Evolutionary conservation across 2,888 invertebrate species (phyloP), one percentile per base, ranked within the genome.

Genomic region (Lasioglossum leucozonium): DNA sequence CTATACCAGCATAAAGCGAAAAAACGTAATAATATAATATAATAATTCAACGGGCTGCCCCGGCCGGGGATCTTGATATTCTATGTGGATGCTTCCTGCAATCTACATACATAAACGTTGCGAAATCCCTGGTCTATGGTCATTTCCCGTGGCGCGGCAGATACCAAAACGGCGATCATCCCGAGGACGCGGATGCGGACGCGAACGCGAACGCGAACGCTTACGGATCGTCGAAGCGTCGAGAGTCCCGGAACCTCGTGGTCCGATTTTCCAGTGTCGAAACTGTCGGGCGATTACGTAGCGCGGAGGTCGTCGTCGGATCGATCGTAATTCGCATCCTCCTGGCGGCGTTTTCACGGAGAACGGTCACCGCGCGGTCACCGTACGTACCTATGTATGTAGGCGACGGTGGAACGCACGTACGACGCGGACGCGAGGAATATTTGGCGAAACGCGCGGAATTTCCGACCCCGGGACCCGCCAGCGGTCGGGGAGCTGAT

Each of bases 401-500:
- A 51, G 51, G 22, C 22, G 44, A 62, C 30, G 26, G 65, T 44
- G 51, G 72, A 72, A 40, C 73, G 62, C 82, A 84, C 77, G 84
- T 82, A 77, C 58, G 16, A n/a, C 62, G 67, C 1, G 22, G 22
- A 34, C 18, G n/a, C 44, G 47, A 26, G 44, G 44, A 26, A 67
- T 72, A 80, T 75, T 72, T 16, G 78, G 78, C 71, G 77, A 73
- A 44, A 65, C 72, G 75, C 30, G 51, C 11, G 26, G 74, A 84
- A 88, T 88, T 88, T 79, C 75, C 67, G 30, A 42, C 67, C 22
- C 72, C 72, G 82, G 62, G 62, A 62, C 62, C 62, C 62, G 30
- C 72, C 58, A 67, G 37, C 83, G 78, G 78, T 72, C 74, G 75
- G 65, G 84, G 83, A 87, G 83, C 90, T 89, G 84, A 89, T 92